Evolutionary conservation across 92 coral and sea anemone genomes (phyloP), one percentile per base, ranked within the genome.

Genomic region (Porites lobata): DNA sequence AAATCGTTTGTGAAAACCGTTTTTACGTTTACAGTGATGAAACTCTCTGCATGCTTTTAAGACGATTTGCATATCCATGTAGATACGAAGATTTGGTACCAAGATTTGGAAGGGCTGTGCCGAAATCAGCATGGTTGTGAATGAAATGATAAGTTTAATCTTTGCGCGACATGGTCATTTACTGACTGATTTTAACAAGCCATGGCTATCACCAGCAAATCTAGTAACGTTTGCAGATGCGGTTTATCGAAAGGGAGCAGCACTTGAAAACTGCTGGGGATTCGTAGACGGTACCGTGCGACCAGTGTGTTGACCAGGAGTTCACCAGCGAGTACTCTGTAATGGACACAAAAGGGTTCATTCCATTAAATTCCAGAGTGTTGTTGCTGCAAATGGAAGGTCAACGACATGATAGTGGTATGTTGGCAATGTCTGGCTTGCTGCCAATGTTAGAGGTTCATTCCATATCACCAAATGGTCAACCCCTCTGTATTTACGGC

Each of bases 231-330:
- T 58, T 59, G 26, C 68, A 58, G 54, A 77, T 6, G 14, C 69
- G 6, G 43, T 77, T 22, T 43, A 77, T 59, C 24, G 69, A 12
- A 63, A 59, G n/a, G 81, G 81, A 17, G 81, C 81, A 6, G 54
- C 81, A 14, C 69, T 58, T 47, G 69, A 59, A n/a, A 77, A 77
- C 69, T 77, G 70, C 47, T 77, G 81, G 81, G 81, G 81, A 26
- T 77, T 77, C 19, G 47, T 77, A 58, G 56, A 77, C 29, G 82
- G 69, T 10, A 77, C 82, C 11, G 82, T 77, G 69, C 21, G 57
- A 77, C 82, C 69, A 77, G 82, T 77, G 11, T 77, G 52, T 9
- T 29, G 68, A 26, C 82, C 32, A 29, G 32, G 32, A 29, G 32
- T 29, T 29, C 32, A 29, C 32, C 32, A 29, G 32, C 32, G 32